Evolutionary conservation across 2,888 invertebrate species (phyloP), one percentile per base, ranked within the genome.

Genomic region (Mythimna ferrago): DNA sequence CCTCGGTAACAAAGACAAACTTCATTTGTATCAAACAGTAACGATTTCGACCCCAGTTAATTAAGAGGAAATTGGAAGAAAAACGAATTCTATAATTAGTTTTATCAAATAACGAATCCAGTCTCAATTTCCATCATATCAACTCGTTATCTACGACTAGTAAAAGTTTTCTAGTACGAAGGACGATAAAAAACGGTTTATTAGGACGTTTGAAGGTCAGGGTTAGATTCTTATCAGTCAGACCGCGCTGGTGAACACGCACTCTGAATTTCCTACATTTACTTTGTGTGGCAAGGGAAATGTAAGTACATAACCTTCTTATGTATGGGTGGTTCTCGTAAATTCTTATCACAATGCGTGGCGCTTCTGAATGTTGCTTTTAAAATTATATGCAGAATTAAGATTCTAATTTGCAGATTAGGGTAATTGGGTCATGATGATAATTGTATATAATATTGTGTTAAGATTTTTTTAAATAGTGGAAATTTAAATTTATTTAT

Each of bases 161-260:
- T 80, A 84, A 68, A 83, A 81, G 65, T 76, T 66, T 85, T 72
- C 66, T 74, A 76, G 73, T 85, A 82, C 44, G 74, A n/a, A 35
- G 26, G 32, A 44, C 83, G 70, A 80, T 85, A 74, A 76, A 82
- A 64, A 70, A 38, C 44, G 35, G 66, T 80, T 83, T 83, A 80
- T 83, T 80, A 72, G 68, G 70, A 66, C 63, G 56, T 80, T 66
- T 76, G 21, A 38, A 35, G 85, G 83, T 80, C 71, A 83, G 58
- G 73, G 76, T 26, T 35, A 71, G 73, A 74, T 85, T 21, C 41
- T 66, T 80, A 85, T 83, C 77, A 58, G 64, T 62, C 63, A 66
- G 51, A 61, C 68, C 10, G 53, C 10, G 53, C 35, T 56, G 66
- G 57, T 72, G 66, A 80, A 74, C 80, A 85, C 85, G 80, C 83